phyloP scores from a whole-genome alignment of 2,888 invertebrate species.

The Pedicia rivosa region DNA sequence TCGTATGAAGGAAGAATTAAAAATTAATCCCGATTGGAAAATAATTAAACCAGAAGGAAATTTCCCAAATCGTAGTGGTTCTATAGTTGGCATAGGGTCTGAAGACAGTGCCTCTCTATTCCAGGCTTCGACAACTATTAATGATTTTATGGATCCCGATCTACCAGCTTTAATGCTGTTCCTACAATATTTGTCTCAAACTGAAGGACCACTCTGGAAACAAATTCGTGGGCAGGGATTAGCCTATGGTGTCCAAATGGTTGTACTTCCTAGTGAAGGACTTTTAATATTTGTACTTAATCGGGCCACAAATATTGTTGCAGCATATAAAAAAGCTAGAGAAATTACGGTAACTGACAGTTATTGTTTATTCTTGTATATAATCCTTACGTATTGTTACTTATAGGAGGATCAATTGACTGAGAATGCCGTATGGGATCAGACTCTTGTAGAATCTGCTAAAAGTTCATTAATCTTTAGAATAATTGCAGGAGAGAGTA shows the following conservation, averaged over 20 bases:
- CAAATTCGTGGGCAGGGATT: constrained; percentile 75
- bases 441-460: constrained; percentile 62
- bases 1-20: constrained; percentile 5
- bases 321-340: constrained; percentile 63
- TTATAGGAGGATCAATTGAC: constrained; percentile 43
- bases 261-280: constrained; percentile 47
- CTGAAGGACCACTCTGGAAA: constrained; percentile 67
- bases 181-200: constrained; percentile 59
- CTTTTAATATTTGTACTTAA: constrained; percentile 55
- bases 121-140: constrained; percentile 50
- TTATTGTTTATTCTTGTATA: too few relatives aligned
- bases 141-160: constrained; percentile 42
- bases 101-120: constrained; percentile 62
- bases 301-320: constrained; percentile 60
- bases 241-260: constrained; percentile 61
- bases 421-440: constrained; percentile 46
- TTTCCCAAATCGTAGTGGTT: constrained; percentile 34
- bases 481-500: constrained; percentile 65
- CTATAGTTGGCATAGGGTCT: constrained; percentile 64
- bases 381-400: too few relatives aligned
- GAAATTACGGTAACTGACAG: constrained; percentile 46
- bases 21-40: constrained; percentile 18
- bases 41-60: constrained; percentile 18
- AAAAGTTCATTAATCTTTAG: constrained; percentile 78
- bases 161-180: constrained; percentile 60